Percentiles rank a stretch among this genome's conserved stretches.
These are phyloP conservation scores for Sinelater perroti DNA, from an alignment of 2,888 invertebrate genomes.

Conservation along the genomic window DNA sequence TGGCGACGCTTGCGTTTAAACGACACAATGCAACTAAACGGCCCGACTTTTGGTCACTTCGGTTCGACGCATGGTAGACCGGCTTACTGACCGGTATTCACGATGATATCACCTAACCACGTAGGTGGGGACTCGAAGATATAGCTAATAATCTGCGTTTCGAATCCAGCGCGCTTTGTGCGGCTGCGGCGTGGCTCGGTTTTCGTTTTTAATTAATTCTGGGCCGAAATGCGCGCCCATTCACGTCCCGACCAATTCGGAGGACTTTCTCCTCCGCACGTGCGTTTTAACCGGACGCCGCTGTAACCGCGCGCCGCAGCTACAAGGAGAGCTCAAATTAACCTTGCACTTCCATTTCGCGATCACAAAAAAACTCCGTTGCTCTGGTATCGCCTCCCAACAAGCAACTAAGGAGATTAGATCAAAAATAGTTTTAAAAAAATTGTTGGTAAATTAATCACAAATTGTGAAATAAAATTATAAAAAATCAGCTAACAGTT, in stretches of 20 bases:
- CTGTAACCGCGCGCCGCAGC: no score
- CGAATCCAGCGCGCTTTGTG: conserved; percentile 28
- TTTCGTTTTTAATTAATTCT: conserved; percentile 21
- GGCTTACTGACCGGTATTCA: conserved; percentile 39
- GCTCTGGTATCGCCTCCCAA: no score
- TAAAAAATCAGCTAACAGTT: no score
- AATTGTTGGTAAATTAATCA: no score
- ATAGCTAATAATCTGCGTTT: conserved; percentile 26
- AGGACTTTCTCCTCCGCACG: conserved; percentile 13
- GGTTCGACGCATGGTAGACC: conserved; percentile 30
- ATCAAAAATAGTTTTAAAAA: no score
- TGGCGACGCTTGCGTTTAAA: conserved; percentile 13
- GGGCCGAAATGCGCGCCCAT: conserved; percentile 17
- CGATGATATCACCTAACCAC: conserved; percentile 40
- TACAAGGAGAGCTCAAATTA: no score
- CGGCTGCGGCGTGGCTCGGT: conserved; percentile 24
- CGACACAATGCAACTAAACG: conserved; percentile 24
- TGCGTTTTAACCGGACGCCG: no score
- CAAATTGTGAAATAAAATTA: no score
- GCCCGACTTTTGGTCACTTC: conserved; percentile 27
- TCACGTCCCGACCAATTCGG: conserved; percentile 15
- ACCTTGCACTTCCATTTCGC: no score
- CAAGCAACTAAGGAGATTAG: no score
- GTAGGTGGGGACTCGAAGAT: conserved; percentile 27
- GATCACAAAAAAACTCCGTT: no score